These are phyloP conservation scores for Pipistrellus nathusii DNA, from an alignment of 2,797 vertebrate genomes.

Conservation along the genomic window DNA sequence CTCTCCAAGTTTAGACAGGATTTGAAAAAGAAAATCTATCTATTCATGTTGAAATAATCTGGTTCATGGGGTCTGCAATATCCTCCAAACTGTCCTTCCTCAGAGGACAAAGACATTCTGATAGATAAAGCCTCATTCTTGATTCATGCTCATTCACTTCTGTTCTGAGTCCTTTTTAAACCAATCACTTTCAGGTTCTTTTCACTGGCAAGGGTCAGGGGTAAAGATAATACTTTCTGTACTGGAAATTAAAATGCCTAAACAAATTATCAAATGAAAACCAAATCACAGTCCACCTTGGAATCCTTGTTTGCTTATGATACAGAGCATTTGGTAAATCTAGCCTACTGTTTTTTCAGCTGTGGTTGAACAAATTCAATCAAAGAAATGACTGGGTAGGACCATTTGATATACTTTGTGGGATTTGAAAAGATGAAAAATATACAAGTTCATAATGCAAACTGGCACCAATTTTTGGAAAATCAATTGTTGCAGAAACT, in stretches of 20 bases:
- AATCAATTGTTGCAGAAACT: not conserved
- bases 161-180: not conserved
- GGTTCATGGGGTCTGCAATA: not conserved
- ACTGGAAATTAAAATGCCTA: not conserved
- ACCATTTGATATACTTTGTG: not conserved
- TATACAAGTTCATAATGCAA: constrained; percentile 34
- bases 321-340: not conserved
- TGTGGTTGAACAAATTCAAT: constrained; percentile 33
- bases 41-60: not conserved
- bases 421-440: constrained; percentile 23
- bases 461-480: constrained; percentile 26
- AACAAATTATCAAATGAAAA: constrained; percentile 12
- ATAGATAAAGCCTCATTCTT: not conserved
- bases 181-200: not conserved
- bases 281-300: not conserved
- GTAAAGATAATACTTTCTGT: not conserved
- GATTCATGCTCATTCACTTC: not conserved
- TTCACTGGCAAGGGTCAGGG: not conserved
- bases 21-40: not conserved
- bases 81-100: not conserved
- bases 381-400: not conserved
- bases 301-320: not conserved
- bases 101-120: not conserved
- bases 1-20: not conserved
- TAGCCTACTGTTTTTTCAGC: not conserved